These are phyloP conservation scores for Blera fallax DNA, from an alignment of 2,888 invertebrate genomes.

Conservation along the genomic window DNA sequence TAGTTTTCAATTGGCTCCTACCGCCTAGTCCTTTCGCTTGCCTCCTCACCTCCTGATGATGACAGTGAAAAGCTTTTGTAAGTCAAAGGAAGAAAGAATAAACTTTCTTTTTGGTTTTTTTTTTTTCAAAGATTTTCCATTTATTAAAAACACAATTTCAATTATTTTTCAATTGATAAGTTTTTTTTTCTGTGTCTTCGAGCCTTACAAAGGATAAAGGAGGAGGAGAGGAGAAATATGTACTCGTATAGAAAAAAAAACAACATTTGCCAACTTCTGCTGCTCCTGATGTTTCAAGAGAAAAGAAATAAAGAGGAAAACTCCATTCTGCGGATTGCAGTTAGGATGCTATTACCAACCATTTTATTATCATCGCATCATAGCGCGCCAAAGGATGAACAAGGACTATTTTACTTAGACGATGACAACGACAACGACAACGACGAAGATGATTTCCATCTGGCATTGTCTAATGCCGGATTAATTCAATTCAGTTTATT, in stretches of 20 bases:
- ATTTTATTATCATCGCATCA: constrained; percentile 19
- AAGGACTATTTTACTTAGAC: constrained; percentile 2
- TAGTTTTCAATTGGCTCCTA: constrained; percentile 12
- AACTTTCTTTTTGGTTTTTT: constrained; percentile 4
- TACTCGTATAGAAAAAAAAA: too few relatives aligned
- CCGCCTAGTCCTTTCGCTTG: neutral
- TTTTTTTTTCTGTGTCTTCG: neutral
- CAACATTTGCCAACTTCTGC: constrained; percentile 10
- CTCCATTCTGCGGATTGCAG: constrained; percentile 26
- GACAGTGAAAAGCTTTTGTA: neutral
- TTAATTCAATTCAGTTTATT: constrained; percentile 64
- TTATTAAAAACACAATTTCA: constrained; percentile 63
- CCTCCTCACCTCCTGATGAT: neutral
- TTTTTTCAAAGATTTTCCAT: constrained; percentile 34
- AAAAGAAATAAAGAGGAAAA: neutral
- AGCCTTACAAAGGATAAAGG: neutral
- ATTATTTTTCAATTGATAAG: constrained; percentile 60
- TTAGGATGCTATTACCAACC: constrained; percentile 15
- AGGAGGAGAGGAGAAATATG: neutral
- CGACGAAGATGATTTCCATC: constrained; percentile 44
- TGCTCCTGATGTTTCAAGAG: neutral
- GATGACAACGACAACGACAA: neutral
- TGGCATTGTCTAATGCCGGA: constrained; percentile 51
- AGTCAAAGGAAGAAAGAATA: neutral
- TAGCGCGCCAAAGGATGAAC: neutral